Base-by-base conservation (phyloP, 53 echinoderm and acorn worm species). In the Arbacia lixula region DNA sequence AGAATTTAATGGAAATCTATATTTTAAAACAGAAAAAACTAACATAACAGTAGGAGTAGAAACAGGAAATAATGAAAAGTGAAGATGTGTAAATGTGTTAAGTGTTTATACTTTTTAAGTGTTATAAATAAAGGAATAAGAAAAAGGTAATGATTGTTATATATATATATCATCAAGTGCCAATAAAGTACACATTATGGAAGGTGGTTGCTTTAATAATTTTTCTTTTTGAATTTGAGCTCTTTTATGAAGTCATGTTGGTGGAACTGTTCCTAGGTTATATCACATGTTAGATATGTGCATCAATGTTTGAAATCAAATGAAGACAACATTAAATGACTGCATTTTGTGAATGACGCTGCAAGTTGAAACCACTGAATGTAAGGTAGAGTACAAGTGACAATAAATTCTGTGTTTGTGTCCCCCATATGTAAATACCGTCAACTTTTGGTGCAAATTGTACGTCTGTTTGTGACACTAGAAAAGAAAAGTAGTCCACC, bases 151-250 rank as follows among this genome's bases (percentile, higher is more conserved):
- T 64, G n/a, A 42, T 62, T 81, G 42, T 81, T 81, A 63, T 63
- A 77, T 81, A 49, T 72, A 50, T 50, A 11, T 60, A 81, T 63
- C 82, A 81, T 63, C 82, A 81, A 81, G 82, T 81, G 82, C 82
- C 82, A 81, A 81, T 81, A 63, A 79, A 77, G 58, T 77, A 77
- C 77, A 77, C 57, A 57, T 25, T 77, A 57, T 57, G 36, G 58
- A 36, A 73, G 25, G 19, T 77, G 77, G 57, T 77, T 77, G 77
- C 77, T 77, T 77, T 77, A 77, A 57, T 37, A 38, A 30, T 57
- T 77, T 43, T 53, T 74, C 41, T 51, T 42, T 74, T 74, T 0
- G 11, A 74, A 52, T 50, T 74, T 74, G n/a, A 74, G 74, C 53
- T 53, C 30, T 43, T 74, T 43, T 33, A 77, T 58, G 31, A 32